Base-by-base conservation (phyloP, 2,113 vertebrate genomes). In the Saccopteryx bilineata region DNA sequence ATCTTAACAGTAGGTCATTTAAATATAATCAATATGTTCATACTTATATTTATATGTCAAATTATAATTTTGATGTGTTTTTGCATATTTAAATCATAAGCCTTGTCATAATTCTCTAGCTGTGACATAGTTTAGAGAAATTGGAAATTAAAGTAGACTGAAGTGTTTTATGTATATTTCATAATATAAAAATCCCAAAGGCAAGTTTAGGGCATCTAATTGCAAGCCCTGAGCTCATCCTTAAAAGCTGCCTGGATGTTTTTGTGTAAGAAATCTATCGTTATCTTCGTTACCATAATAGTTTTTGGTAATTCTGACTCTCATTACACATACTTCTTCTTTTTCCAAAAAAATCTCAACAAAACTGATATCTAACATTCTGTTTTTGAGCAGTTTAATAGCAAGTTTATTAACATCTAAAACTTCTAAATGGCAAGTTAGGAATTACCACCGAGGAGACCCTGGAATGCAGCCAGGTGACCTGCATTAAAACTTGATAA, bases 351-450 rank as follows among this genome's bases (percentile, higher is more conserved):
- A 74, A 89, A 52, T 3, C 39, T 3, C 39, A 39, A 39, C 39
- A 48, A 92, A 63, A 78, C 3, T 33, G 72, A 17, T 23, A 61
- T 65, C 76, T 91, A 56, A 78, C 24, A 82, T 90, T 90, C 23
- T 39, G 17, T 48, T 78, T 82, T 87, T 82, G 19, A 90, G 58
- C 5, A 28, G 28, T 96, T 90, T 9, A 92, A 76, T 87, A 94
- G 13, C 75, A 92, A 39, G 39, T 39, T 39, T 39, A 39, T 39
- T 39, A 39, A 84, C n/a, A 87, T 24, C 13, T 74, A 69, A 96
- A 87, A 6, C 52, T 75, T 23, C 69, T 93, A 92, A 93, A 72
- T 65, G 58, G n/a, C 60, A 94, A 94, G n/a, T 54, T 54, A 58
- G 31, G 31, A 94, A 93, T 94, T 66, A 81, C 17, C n/a, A 87